A percentile compares a stretch with the other conserved stretches of the same genome.
Evolutionary conservation across 1,140 invertebrate species (phyloP).

Genomic region (Apis laboriosa): DNA sequence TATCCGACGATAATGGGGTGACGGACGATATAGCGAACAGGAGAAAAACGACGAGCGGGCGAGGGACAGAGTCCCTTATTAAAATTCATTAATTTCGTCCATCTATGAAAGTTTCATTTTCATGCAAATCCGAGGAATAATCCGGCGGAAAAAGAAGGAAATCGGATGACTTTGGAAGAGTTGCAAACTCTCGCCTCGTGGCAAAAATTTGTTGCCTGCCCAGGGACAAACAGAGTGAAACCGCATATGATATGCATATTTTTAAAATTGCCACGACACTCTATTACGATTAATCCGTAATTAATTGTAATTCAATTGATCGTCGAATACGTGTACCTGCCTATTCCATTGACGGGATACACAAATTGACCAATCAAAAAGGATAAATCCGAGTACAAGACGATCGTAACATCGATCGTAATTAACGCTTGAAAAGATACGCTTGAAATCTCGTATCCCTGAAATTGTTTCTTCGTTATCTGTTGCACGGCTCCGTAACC

Average conservation of each 20-base stretch:
- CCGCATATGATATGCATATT: constrained; percentile 9
- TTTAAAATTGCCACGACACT: background rate
- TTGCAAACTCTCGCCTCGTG: constrained; percentile 17
- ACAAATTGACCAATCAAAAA: no score
- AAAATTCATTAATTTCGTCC: constrained; percentile 80
- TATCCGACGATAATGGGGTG: constrained; percentile 62
- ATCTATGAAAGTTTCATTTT: constrained; percentile 79
- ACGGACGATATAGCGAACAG: constrained; percentile 42
- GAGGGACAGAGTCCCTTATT: constrained; percentile 71
- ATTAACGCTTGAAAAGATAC: background rate
- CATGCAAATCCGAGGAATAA: constrained; percentile 78
- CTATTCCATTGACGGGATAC: background rate
- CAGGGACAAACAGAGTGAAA: constrained; percentile 10
- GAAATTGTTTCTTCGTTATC: background rate
- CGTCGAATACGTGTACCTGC: background rate
- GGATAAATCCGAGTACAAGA: no score
- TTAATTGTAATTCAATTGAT: background rate
- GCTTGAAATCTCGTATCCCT: no score
- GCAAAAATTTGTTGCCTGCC: constrained; percentile 45
- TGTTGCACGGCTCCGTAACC: background rate
- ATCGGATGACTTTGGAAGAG: constrained; percentile 52
- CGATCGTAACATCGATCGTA: no score
- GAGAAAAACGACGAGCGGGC: constrained; percentile 44
- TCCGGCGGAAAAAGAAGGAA: constrained; percentile 66
- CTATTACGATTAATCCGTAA: no score